These are phyloP conservation scores for Eutrigla gurnardus DNA, from an alignment of 2,797 vertebrate species.

Conservation along the genomic window DNA sequence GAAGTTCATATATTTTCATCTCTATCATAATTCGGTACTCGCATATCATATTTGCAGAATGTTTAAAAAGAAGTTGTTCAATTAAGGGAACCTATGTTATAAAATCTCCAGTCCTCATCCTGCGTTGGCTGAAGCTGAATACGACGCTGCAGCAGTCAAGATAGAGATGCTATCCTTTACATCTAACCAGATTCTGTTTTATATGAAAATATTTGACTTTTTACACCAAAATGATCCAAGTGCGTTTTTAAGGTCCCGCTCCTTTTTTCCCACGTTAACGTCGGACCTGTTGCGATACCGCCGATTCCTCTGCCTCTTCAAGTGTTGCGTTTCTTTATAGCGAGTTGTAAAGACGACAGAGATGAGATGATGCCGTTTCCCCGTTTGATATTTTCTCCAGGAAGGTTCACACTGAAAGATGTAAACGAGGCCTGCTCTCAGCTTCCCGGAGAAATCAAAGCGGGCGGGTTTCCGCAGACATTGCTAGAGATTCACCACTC, in stretches of 20 bases:
- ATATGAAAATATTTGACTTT: not conserved
- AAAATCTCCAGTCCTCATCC: not conserved
- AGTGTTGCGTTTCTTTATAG: conserved; percentile 27
- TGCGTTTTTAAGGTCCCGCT: not conserved
- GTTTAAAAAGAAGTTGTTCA: not conserved
- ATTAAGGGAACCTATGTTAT: not conserved
- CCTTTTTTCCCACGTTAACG: not conserved
- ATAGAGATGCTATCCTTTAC: not conserved
- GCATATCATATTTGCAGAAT: not conserved
- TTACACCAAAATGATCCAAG: not conserved
- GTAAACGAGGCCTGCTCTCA: conserved; percentile 63
- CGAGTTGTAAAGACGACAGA: conserved; percentile 46
- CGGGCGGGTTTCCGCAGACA: conserved; percentile 62
- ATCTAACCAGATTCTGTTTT: not conserved
- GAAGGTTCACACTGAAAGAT: conserved; percentile 59
- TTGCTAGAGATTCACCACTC: conserved; percentile 77
- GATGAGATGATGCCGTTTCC: conserved; percentile 56
- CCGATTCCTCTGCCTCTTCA: not conserved
- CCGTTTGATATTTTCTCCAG: conserved; percentile 64
- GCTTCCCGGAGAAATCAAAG: conserved; percentile 76
- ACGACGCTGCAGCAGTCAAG: not conserved
- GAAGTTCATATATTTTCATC: not conserved
- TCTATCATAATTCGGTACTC: not conserved
- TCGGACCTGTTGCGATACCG: conserved; percentile 9
- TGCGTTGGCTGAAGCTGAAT: not conserved